Conservation (phyloP, 1,140 invertebrate species). For the Lucilia cuprina region DNA sequence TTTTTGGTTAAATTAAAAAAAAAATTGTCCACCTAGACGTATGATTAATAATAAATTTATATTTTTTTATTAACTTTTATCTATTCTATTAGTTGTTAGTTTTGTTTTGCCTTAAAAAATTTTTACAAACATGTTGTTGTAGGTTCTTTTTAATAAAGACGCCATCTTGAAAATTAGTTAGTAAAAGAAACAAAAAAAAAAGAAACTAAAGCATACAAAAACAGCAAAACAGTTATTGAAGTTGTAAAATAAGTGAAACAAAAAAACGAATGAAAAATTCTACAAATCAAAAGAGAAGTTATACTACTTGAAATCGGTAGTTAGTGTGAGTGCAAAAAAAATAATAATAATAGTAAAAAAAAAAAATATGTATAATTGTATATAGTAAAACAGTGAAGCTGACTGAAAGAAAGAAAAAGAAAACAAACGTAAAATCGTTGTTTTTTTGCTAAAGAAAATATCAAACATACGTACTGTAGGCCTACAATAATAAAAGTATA, state of each 20-base stretch:
- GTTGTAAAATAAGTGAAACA: slow-evolving; percentile 13
- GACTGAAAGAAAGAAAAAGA: background rate
- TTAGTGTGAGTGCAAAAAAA: background rate
- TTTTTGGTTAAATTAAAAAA: too few relatives aligned
- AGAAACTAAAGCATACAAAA: background rate
- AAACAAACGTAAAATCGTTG: background rate
- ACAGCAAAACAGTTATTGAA: background rate
- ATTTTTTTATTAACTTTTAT: background rate
- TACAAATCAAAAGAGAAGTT: background rate
- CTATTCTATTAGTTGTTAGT: background rate
- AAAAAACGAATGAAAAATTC: background rate
- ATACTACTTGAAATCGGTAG: slow-evolving; percentile 27
- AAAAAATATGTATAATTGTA: slow-evolving; percentile 4
- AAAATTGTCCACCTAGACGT: slow-evolving; percentile 16
- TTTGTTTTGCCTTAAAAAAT: background rate
- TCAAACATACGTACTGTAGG: background rate
- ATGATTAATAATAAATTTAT: background rate
- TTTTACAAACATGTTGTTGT: slow-evolving; percentile 20
- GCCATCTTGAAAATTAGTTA: slow-evolving; percentile 23
- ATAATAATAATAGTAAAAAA: slow-evolving; percentile 26
- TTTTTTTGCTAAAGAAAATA: background rate
- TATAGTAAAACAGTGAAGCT: background rate
- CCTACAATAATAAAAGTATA: background rate
- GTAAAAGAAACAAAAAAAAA: background rate
- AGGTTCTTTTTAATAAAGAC: slow-evolving; percentile 20